Percentiles rank a stretch among this genome's conserved stretches.
Evolutionary conservation across 2,113 vertebrate species (phyloP).

Genomic region (Salvelinus alpinus): DNA sequence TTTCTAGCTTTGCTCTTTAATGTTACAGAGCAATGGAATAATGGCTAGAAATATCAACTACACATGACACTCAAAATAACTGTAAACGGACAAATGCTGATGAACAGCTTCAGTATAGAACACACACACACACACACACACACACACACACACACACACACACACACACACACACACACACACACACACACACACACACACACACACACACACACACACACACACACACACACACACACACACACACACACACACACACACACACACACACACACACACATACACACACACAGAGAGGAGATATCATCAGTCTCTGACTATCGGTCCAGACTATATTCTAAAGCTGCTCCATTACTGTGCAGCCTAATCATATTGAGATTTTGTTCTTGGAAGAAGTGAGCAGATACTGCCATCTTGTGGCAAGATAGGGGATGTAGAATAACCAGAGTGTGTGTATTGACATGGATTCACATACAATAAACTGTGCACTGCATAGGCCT

Average conservation of each 20-base stretch:
- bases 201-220: not conserved
- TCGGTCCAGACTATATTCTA: not conserved
- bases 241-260: not conserved
- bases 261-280: not conserved
- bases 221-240: not conserved
- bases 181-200: not conserved
- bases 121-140: slow-evolving; percentile 4
- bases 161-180: not conserved
- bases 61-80: not conserved
- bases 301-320: not conserved
- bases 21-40: no score
- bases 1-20: not conserved
- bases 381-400: slow-evolving; percentile 1
- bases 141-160: not conserved
- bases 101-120: not conserved
- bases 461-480: not conserved
- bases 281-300: no score
- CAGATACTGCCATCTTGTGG: slow-evolving; percentile 57
- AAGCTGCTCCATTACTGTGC: not conserved
- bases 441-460: not conserved
- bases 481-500: not conserved
- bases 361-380: not conserved
- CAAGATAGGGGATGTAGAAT: not conserved
- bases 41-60: no score
- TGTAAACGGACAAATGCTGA: no score